Evolutionary conservation across 1,140 invertebrate genomes (phyloP).

Genomic region (Saccostrea cuccullata): DNA sequence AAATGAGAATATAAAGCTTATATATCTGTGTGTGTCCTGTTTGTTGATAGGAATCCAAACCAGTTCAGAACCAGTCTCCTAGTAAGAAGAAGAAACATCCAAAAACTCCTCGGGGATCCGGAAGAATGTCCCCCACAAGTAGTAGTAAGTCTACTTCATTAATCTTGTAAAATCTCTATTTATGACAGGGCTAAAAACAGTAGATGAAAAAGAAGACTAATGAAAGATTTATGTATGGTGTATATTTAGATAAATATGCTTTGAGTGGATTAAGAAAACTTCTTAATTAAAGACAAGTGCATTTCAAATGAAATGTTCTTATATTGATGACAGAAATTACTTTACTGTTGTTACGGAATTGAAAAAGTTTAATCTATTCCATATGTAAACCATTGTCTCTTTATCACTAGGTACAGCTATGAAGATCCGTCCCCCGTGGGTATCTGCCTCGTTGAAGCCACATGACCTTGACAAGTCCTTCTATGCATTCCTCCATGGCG

Average conservation of each 20-base stretch:
- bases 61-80: conserved; percentile 12
- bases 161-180: too few relatives aligned
- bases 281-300: too few relatives aligned
- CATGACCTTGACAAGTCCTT: conserved; percentile 71
- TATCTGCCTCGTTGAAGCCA: conserved; percentile 69
- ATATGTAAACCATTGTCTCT: neutral
- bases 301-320: too few relatives aligned
- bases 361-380: neutral
- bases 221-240: too few relatives aligned
- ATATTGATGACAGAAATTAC: too few relatives aligned
- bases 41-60: neutral
- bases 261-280: too few relatives aligned
- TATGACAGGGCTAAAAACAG: too few relatives aligned
- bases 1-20: too few relatives aligned
- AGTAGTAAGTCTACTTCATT: conserved; percentile 60
- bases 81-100: conserved; percentile 41
- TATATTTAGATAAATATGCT: too few relatives aligned
- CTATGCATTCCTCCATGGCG: conserved; percentile 68
- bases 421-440: conserved; percentile 67
- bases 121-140: conserved; percentile 60
- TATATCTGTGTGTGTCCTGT: too few relatives aligned
- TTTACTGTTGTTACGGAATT: neutral
- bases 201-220: too few relatives aligned
- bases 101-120: conserved; percentile 46
- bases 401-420: conserved; percentile 58